Conservation (phyloP, 1,140 invertebrate species). For the Drosophila willistoni region DNA sequence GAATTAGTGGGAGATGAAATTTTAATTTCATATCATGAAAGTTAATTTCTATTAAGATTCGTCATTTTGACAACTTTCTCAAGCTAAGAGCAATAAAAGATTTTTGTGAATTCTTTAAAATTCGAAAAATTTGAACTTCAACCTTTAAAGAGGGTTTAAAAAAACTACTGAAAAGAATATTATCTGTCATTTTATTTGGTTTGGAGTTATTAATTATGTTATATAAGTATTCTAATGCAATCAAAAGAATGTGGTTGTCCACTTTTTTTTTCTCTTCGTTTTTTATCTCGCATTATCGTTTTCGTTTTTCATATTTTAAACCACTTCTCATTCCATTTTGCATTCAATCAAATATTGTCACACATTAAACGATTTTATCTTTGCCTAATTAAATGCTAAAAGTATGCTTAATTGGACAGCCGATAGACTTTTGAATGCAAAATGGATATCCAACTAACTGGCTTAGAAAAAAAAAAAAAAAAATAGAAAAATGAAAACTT, state of each 20-base stretch:
- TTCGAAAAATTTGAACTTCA: no score
- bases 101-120: no score
- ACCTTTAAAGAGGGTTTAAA: no score
- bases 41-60: no score
- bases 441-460: conserved; percentile 31
- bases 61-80: no score
- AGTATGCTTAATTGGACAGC: conserved; percentile 78
- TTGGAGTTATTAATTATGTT: no score
- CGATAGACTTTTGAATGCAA: conserved; percentile 72
- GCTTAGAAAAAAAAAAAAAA: conserved; percentile 28
- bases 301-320: conserved; percentile 3
- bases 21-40: no score
- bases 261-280: background rate
- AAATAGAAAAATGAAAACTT: conserved; percentile 46
- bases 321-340: conserved; percentile 16
- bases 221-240: background rate
- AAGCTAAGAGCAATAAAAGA: no score
- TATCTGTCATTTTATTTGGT: no score
- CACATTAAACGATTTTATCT: conserved; percentile 59
- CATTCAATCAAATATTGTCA: conserved; percentile 44
- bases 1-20: no score
- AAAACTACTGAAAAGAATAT: no score
- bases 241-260: background rate
- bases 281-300: conserved; percentile 3
- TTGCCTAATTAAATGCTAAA: conserved; percentile 71